These are phyloP conservation scores for Meriones unguiculatus DNA, from an alignment of 2,113 vertebrate genomes.

Conservation along the genomic window DNA sequence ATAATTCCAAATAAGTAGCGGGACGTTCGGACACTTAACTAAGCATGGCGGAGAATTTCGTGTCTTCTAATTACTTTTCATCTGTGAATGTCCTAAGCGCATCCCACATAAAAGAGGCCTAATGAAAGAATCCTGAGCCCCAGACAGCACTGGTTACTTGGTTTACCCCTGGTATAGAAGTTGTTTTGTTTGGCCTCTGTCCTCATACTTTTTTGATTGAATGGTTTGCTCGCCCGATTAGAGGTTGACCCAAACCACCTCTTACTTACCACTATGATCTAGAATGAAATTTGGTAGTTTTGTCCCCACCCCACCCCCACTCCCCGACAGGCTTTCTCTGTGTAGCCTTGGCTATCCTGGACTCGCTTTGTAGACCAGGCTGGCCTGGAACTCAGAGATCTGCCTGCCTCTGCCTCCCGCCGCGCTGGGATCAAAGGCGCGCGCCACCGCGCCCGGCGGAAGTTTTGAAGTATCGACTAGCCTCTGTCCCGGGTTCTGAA, in stretches of 20 bases:
- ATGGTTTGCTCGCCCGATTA: background rate
- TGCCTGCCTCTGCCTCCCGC: too few species aligned
- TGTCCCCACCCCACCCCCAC: background rate
- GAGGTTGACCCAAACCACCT: background rate
- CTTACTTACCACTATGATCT: background rate
- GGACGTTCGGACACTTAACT: background rate
- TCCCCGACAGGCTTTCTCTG: too few species aligned
- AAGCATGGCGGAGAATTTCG: background rate
- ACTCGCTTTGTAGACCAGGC: too few species aligned
- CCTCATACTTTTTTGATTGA: background rate
- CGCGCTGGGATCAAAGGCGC: too few species aligned
- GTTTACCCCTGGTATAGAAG: background rate
- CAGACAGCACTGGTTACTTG: background rate
- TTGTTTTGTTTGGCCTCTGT: background rate
- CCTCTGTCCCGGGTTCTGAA: background rate
- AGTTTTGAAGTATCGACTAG: background rate
- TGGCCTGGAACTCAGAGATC: too few species aligned
- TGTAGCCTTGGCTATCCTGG: too few species aligned
- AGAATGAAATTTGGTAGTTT: background rate
- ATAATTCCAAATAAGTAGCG: background rate
- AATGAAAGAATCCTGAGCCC: background rate
- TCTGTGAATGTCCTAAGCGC: background rate
- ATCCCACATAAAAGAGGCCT: background rate
- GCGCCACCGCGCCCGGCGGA: too few species aligned
- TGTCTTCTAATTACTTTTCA: background rate